A percentile compares a stretch with the other conserved stretches of the same genome.
phyloP scores from a whole-genome alignment of 92 coral and sea anemone genomes.

The Porites rus region DNA sequence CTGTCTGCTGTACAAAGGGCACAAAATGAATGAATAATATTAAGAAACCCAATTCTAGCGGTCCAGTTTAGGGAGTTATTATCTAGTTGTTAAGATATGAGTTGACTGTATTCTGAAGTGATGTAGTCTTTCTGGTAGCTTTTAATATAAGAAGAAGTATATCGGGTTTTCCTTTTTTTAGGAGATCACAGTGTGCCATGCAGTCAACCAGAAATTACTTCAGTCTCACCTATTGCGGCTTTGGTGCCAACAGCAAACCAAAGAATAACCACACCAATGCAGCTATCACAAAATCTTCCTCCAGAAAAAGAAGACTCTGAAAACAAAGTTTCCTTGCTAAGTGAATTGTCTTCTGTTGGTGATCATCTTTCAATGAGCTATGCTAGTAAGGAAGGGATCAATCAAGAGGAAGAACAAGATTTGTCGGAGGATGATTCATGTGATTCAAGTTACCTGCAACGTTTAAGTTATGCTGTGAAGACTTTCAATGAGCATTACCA shows the following conservation, averaged over 20 bases:
- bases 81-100: no score
- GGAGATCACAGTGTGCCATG: slow-evolving; percentile 47
- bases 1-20: no score
- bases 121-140: neutral
- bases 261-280: neutral
- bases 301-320: neutral
- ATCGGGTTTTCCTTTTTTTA: neutral
- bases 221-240: slow-evolving; percentile 20
- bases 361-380: neutral
- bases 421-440: slow-evolving; percentile 39
- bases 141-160: neutral
- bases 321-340: neutral
- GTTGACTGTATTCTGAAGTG: no score
- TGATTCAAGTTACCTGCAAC: slow-evolving; percentile 16
- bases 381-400: neutral
- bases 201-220: neutral
- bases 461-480: slow-evolving; percentile 1
- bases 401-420: neutral
- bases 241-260: slow-evolving; percentile 23
- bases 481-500: slow-evolving; percentile 39
- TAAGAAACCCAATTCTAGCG: no score
- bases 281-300: neutral
- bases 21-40: no score
- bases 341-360: neutral
- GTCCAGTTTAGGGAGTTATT: no score